These are phyloP conservation scores for Meandrusa payeni DNA, from an alignment of 2,888 invertebrate genomes.

Conservation along the genomic window DNA sequence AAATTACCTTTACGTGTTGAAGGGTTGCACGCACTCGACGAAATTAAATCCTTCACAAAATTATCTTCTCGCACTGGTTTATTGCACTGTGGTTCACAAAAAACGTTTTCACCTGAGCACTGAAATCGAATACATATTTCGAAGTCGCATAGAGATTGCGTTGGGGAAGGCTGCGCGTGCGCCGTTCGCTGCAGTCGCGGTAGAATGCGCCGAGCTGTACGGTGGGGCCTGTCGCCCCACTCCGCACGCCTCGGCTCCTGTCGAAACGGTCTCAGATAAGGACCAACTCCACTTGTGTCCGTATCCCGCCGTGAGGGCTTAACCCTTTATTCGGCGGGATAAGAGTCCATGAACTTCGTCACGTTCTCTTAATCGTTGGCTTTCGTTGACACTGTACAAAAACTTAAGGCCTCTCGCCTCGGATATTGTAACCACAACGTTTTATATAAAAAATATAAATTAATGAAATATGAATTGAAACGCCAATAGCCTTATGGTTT, in stretches of 20 bases:
- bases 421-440: no score
- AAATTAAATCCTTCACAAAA: conserved; percentile 41
- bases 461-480: no score
- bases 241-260: conserved; percentile 61
- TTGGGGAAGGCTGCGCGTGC: conserved; percentile 50
- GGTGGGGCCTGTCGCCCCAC: conserved; percentile 31
- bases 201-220: conserved; percentile 53
- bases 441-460: no score
- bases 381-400: no score
- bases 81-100: conserved; percentile 34
- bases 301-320: conserved; percentile 60
- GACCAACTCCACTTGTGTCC: conserved; percentile 50
- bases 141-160: conserved; percentile 41
- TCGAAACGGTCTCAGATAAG: conserved; percentile 67
- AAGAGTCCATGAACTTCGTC: conserved; percentile 61
- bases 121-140: conserved; percentile 63
- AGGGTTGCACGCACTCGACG: conserved; percentile 44
- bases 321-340: conserved; percentile 52
- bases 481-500: no score
- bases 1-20: conserved; percentile 54
- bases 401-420: no score
- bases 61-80: conserved; percentile 24
- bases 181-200: conserved; percentile 57
- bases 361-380: conserved; percentile 41
- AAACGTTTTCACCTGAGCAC: conserved; percentile 64